Evolutionary conservation across 1,140 invertebrate species (phyloP).

Genomic region (Papilio dardanus): DNA sequence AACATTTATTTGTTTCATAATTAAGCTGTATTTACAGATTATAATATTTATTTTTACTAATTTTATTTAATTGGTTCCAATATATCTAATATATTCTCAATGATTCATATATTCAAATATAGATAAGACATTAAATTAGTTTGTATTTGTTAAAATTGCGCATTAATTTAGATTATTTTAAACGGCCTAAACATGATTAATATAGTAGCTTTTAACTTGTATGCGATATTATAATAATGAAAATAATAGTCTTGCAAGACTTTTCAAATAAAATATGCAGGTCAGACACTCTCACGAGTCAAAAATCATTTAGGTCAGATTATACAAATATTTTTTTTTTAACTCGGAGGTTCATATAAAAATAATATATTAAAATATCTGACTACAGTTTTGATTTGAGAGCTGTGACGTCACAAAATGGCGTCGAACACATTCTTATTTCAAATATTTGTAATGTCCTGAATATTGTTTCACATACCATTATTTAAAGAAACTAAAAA

Average conservation of each 20-base stretch:
- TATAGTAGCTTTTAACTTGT: neutral
- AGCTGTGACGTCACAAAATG: neutral
- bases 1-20: neutral
- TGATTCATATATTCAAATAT: neutral
- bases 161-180: neutral
- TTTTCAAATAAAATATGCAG: too few species aligned
- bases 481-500: neutral
- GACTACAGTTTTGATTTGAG: too few species aligned
- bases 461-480: too few species aligned
- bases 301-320: too few species aligned
- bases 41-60: neutral
- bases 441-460: too few species aligned
- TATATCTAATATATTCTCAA: neutral
- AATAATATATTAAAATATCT: too few species aligned
- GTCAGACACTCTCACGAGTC: too few species aligned
- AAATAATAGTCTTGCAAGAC: too few species aligned
- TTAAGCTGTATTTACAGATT: neutral
- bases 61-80: neutral
- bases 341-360: too few species aligned
- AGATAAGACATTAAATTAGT: neutral
- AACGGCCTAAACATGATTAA: slow-evolving; percentile 12
- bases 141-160: neutral
- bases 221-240: too few species aligned
- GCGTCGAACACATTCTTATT: too few species aligned
- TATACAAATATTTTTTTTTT: too few species aligned